phyloP scores from a whole-genome alignment of 2,888 invertebrate genomes.

The Trichacis sp. region DNA sequence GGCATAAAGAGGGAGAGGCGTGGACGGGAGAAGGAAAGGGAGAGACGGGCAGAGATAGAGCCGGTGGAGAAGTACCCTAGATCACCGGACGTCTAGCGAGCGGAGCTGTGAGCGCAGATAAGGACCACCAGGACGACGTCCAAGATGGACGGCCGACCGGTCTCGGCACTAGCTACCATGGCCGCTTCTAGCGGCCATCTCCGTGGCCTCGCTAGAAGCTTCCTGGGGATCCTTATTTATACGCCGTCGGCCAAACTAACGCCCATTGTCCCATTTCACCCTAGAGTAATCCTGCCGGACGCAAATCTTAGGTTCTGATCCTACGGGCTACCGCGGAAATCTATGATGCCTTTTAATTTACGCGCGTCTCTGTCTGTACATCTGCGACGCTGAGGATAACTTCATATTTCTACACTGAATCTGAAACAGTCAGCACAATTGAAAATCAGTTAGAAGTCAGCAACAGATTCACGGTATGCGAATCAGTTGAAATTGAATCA shows the following conservation, averaged over 20 bases:
- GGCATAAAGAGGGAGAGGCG: constrained; percentile 27
- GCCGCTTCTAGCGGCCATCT: constrained; percentile 56
- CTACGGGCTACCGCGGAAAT: constrained; percentile 69
- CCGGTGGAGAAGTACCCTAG: constrained; percentile 64
- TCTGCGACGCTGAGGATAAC: no score
- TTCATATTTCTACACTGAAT: no score
- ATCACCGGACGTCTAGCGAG: constrained; percentile 68
- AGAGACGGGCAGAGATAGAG: constrained; percentile 19
- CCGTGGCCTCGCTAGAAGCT: constrained; percentile 54
- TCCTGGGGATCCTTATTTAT: constrained; percentile 68
- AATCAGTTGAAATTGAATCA: no score
- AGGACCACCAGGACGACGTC: constrained; percentile 68
- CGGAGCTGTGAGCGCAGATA: constrained; percentile 69
- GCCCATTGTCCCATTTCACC: constrained; percentile 69
- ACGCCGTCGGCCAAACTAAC: constrained; percentile 66
- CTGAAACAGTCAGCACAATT: no score
- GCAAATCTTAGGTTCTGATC: constrained; percentile 69
- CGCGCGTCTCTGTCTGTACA: no score
- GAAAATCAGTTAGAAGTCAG: no score
- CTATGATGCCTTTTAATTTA: constrained; percentile 69
- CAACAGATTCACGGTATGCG: no score
- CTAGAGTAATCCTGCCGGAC: constrained; percentile 68
- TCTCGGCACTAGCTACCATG: constrained; percentile 58
- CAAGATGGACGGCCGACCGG: constrained; percentile 68
- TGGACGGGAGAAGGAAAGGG: constrained; percentile 20